Base-by-base conservation (phyloP, 2,797 vertebrate species). In the Limosa lapponica region DNA sequence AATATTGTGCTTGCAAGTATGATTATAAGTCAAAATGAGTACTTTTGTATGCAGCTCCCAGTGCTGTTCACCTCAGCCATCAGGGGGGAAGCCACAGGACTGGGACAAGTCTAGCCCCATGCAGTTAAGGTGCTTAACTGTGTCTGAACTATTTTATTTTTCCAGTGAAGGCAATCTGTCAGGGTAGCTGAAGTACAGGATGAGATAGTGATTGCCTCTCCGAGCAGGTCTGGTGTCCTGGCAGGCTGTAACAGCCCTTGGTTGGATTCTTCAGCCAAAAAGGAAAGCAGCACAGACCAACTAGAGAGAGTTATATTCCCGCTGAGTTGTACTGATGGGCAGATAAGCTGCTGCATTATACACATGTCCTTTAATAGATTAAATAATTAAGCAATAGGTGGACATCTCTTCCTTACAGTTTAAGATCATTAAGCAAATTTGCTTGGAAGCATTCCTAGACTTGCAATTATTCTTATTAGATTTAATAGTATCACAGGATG, bases 341-440 rank as follows among this genome's bases (percentile, higher is more conserved):
- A 70, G 72, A 90, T 83, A 93, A 87, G 5, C 51, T 87, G 15
- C 62, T 74, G 36, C 55, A 43, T 94, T 93, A 64, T 82, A 71
- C 55, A 90, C 52, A 23, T 84, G 64, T 77, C 67, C 67, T 91
- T 82, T 79, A 82, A 73, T 41, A 82, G 90, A 89, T 87, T 55
- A 92, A 96, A 82, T 89, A 95, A 90, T 94, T 94, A 95, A 89
- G 89, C 64, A 85, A 95, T 89, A 90, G 83, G 57, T 93, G 74
- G 81, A 94, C 71, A 81, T 93, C 71, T 64, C 62, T 94, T 93
- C 65, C 74, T 90, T 14, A 78, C 57, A 87, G 67, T 73, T 77
- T 97, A 97, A 97, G 80, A 74, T 97, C 92, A 95, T 74, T 94
- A 88, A 89, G 49, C 48, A 81, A 75, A 96, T 95, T 85, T 91